These are phyloP conservation scores for Ectropis crepuscularia DNA, from an alignment of 2,888 invertebrate species.

Conservation along the genomic window DNA sequence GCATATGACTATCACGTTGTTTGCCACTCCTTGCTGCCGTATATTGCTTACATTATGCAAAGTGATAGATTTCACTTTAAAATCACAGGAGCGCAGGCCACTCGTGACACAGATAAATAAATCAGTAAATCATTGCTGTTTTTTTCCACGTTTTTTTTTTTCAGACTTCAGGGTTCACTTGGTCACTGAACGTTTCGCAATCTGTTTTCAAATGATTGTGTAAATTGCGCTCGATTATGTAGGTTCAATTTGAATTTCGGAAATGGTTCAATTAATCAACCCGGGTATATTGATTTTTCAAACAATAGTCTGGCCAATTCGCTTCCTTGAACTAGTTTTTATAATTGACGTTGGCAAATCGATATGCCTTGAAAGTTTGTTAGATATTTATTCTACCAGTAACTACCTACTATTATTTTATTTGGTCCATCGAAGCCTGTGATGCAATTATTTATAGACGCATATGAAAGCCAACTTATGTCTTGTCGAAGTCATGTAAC, in stretches of 20 bases:
- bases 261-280: background rate
- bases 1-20: constrained; percentile 3
- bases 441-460: too few species aligned
- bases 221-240: constrained; percentile 11
- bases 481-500: too few species aligned
- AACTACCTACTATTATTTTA: too few species aligned
- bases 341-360: background rate
- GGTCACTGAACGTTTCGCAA: constrained; percentile 21
- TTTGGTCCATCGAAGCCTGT: too few species aligned
- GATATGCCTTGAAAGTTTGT: too few species aligned
- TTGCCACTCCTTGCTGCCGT: constrained; percentile 8
- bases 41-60: constrained; percentile 32
- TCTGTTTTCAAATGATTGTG: constrained; percentile 11
- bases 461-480: too few species aligned
- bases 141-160: constrained; percentile 6
- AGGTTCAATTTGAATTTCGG: constrained; percentile 1
- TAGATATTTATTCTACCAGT: too few species aligned
- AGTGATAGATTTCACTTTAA: constrained; percentile 31
- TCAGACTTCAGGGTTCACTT: constrained; percentile 9
- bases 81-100: constrained; percentile 28
- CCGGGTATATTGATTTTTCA: background rate
- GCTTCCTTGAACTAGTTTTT: constrained; percentile 1
- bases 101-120: constrained; percentile 31
- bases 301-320: background rate
- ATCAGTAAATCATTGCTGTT: constrained; percentile 21